Evolutionary conservation across 1,140 invertebrate species (phyloP).

Genomic region (Drosophila equinoxialis): DNA sequence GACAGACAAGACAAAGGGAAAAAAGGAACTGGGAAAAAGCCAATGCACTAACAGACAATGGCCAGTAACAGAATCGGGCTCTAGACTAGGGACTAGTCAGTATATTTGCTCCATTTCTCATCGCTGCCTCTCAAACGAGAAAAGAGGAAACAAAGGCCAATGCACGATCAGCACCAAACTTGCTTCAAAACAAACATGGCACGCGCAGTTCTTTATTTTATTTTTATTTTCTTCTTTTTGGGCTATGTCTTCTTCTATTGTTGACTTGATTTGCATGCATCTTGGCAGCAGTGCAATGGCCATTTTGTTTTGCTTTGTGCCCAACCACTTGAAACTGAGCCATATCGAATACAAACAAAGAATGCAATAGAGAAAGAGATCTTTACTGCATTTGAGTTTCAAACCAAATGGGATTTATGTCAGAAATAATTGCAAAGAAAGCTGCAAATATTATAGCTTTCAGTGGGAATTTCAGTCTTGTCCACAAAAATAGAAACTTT

Average conservation of each 20-base stretch:
- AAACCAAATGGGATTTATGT: neutral
- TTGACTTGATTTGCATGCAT: constrained; percentile 71
- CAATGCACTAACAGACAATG: constrained; percentile 43
- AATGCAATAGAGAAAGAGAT: neutral
- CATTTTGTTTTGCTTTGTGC: constrained; percentile 53
- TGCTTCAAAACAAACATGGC: constrained; percentile 23
- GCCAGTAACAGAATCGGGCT: constrained; percentile 19
- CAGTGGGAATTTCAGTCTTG: too few species aligned
- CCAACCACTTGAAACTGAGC: constrained; percentile 54
- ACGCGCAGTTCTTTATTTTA: neutral
- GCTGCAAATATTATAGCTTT: too few species aligned
- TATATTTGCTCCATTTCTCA: constrained; percentile 34
- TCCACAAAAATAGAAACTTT: too few species aligned
- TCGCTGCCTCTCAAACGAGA: constrained; percentile 26
- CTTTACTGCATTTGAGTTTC: neutral
- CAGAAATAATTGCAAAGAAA: neutral
- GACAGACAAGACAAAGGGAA: constrained; percentile 20
- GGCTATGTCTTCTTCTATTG: constrained; percentile 35
- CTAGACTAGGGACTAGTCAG: constrained; percentile 16
- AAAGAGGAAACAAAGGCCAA: constrained; percentile 41
- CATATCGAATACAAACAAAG: constrained; percentile 11
- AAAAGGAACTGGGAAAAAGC: constrained; percentile 20
- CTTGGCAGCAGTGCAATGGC: constrained; percentile 55
- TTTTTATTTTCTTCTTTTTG: constrained; percentile 12
- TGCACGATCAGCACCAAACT: constrained; percentile 52